These are phyloP conservation scores for Tychaedon coryphoeus DNA, from an alignment of 2,113 vertebrate genomes.

Conservation along the genomic window DNA sequence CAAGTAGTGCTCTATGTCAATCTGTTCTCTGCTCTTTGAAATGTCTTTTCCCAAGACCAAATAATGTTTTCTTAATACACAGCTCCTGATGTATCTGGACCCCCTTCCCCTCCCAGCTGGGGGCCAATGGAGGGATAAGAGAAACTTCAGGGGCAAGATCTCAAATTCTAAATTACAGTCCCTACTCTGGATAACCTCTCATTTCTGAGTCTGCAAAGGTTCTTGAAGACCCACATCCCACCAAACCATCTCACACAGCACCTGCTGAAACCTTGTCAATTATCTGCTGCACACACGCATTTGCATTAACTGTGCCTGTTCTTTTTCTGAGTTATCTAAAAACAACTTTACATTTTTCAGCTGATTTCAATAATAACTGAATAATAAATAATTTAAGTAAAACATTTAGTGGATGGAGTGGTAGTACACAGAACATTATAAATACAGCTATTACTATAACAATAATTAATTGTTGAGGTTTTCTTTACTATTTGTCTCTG, in stretches of 20 bases:
- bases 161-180: background rate
- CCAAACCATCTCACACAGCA: background rate
- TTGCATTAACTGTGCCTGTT: background rate
- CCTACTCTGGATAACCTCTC: background rate
- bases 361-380: background rate
- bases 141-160: background rate
- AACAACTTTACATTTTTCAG: background rate
- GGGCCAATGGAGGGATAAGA: background rate
- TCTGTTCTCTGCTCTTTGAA: background rate
- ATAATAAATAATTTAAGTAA: background rate
- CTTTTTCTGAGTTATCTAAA: background rate
- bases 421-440: background rate
- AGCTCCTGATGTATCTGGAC: background rate
- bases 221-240: background rate
- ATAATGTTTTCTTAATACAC: background rate
- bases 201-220: background rate
- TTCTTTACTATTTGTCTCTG: background rate
- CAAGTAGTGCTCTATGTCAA: background rate
- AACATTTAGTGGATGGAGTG: background rate
- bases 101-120: background rate
- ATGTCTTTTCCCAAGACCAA: background rate
- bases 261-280: accelerated
- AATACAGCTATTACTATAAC: background rate
- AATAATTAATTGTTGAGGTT: background rate
- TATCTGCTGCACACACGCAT: background rate